phyloP scores from a whole-genome alignment of 2,797 vertebrate species.

The Sphenodon punctatus region DNA sequence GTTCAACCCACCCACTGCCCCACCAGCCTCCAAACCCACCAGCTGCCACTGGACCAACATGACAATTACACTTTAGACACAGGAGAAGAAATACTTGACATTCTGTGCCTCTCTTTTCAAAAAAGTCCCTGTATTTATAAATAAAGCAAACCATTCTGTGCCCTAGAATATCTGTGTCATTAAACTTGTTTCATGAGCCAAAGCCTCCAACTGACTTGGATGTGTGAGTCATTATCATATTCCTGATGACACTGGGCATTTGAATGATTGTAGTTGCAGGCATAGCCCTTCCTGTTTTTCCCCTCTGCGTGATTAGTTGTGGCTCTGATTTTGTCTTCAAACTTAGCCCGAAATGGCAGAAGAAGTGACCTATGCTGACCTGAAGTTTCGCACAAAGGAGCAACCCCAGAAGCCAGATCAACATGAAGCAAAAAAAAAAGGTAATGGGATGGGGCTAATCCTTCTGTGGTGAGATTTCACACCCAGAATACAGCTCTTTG shows the following conservation, averaged over 20 bases:
- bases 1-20: no score
- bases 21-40: no score
- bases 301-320: neutral
- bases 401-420: slow-evolving; percentile 28
- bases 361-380: slow-evolving; percentile 50
- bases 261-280: neutral
- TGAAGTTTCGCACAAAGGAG: slow-evolving; percentile 28
- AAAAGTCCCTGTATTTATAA: neutral
- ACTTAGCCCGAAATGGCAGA: slow-evolving; percentile 9
- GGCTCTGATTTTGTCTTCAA: neutral
- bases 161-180: slow-evolving; percentile 9
- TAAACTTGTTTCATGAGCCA: slow-evolving; percentile 50
- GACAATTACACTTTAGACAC: no score
- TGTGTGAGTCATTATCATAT: neutral
- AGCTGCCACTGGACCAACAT: no score
- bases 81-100: neutral
- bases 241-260: neutral
- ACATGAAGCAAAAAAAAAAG: slow-evolving; percentile 28
- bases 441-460: slow-evolving; percentile 15
- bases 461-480: neutral
- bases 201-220: slow-evolving; percentile 8
- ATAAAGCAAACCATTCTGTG: neutral
- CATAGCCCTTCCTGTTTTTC: neutral
- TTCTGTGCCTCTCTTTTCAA: neutral
- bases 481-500: neutral